Conservation (phyloP, 2,797 vertebrate genomes). For the Forpus xanthops region DNA sequence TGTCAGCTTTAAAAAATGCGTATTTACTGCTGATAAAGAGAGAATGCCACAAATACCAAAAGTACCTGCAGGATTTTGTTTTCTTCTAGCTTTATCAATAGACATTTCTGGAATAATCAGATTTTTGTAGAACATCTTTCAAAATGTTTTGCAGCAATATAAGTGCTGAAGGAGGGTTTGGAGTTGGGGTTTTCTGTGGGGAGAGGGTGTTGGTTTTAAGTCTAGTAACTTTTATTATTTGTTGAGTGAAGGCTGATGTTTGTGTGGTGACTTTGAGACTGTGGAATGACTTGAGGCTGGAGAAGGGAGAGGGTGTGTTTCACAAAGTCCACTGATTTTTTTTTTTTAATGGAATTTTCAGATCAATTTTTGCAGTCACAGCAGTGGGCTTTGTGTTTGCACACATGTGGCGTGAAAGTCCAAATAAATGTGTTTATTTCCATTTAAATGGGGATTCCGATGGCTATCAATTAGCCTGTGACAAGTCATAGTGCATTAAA, state of each 20-base stretch:
- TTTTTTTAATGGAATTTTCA: neutral
- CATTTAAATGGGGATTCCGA: fast-evolving
- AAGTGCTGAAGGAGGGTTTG: neutral
- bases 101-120: neutral
- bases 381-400: too few relatives aligned
- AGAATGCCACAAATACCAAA: neutral
- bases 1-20: neutral
- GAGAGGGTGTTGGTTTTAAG: neutral
- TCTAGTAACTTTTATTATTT: neutral
- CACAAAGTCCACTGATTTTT: too few relatives aligned
- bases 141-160: neutral
- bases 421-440: neutral
- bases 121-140: neutral
- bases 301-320: neutral
- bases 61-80: neutral
- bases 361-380: neutral
- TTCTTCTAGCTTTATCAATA: neutral
- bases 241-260: neutral
- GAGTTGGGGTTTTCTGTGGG: neutral
- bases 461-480: neutral
- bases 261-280: neutral
- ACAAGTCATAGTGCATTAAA: neutral
- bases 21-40: neutral
- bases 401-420: neutral
- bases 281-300: neutral